phyloP scores from a whole-genome alignment of 1,140 invertebrate genomes.

The Psix sp. region DNA sequence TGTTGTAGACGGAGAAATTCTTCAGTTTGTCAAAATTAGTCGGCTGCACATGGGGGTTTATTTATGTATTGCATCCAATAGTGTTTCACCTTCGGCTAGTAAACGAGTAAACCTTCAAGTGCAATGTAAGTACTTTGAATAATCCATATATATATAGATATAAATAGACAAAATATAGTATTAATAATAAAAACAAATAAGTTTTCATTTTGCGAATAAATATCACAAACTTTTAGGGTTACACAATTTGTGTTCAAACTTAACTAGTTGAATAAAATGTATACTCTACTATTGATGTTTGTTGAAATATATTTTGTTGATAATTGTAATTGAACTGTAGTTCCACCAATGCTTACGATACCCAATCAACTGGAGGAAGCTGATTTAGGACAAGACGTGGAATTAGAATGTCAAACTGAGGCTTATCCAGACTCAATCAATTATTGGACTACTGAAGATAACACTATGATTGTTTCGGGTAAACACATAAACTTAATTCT shows the following conservation, averaged over 20 bases:
- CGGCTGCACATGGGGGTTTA: slow-evolving; percentile 94
- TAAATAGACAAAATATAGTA: too few species aligned
- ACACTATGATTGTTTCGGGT: slow-evolving; percentile 93
- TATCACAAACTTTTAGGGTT: too few species aligned
- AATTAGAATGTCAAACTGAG: slow-evolving; percentile 90
- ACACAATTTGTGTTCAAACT: background rate
- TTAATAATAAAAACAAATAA: background rate
- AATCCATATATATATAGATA: too few species aligned
- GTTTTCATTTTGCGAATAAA: slow-evolving; percentile 1
- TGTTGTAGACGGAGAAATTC: slow-evolving; percentile 88
- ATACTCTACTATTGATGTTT: background rate
- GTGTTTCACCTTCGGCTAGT: slow-evolving; percentile 91
- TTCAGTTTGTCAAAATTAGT: slow-evolving; percentile 91
- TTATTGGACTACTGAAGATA: slow-evolving; percentile 90
- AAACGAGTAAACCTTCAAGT: slow-evolving; percentile 89
- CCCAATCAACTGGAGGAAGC: slow-evolving; percentile 90
- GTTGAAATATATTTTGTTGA: slow-evolving; percentile 14
- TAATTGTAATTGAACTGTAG: too few species aligned
- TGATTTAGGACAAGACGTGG: slow-evolving; percentile 88
- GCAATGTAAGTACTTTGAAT: slow-evolving; percentile 86
- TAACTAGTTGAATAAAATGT: background rate
- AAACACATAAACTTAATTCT: slow-evolving; percentile 67
- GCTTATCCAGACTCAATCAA: slow-evolving; percentile 92
- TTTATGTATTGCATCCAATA: slow-evolving; percentile 91
- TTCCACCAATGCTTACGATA: slow-evolving; percentile 92